phyloP scores from a whole-genome alignment of 2,113 vertebrate genomes.

The Plotosus lineatus region DNA sequence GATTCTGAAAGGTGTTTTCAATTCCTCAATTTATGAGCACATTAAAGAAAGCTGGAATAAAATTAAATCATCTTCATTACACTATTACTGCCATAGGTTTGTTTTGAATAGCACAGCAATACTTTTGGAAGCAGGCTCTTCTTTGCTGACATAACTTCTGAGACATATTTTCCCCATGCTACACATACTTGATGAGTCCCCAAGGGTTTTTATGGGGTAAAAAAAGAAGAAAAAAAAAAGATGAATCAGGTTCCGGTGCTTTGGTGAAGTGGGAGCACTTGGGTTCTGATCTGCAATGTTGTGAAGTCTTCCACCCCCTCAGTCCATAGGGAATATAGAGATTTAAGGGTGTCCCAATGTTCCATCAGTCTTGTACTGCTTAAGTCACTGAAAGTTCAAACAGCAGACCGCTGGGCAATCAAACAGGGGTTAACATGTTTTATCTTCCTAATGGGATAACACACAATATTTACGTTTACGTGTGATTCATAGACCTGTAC shows the following conservation, averaged over 20 bases:
- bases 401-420: constrained; percentile 89
- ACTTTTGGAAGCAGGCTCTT: constrained; percentile 61
- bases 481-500: constrained; percentile 82
- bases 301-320: constrained; percentile 66
- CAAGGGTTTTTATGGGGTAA: constrained; percentile 81
- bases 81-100: constrained; percentile 38
- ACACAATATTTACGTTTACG: constrained; percentile 82
- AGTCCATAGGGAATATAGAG: constrained; percentile 79
- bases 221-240: constrained; percentile 67
- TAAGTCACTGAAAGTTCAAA: constrained; percentile 97
- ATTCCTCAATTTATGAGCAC: constrained; percentile 26
- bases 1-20: constrained; percentile 20
- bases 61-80: constrained; percentile 48
- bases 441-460: constrained; percentile 95
- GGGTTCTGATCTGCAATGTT: constrained; percentile 78
- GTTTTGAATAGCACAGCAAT: constrained; percentile 29
- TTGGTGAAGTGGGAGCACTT: constrained; percentile 81
- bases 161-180: constrained; percentile 46
- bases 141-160: constrained; percentile 52
- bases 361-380: constrained; percentile 90
- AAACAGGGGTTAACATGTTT: constrained; percentile 85
- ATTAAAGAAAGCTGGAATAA: constrained; percentile 39
- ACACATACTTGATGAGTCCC: constrained; percentile 80
- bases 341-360: constrained; percentile 83
- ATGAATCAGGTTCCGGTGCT: constrained; percentile 92